A percentile compares a stretch with the other conserved stretches of the same genome.
These are phyloP conservation scores for Mycetomoellerius zeteki DNA, from an alignment of 1,140 invertebrate species.

Conservation along the genomic window DNA sequence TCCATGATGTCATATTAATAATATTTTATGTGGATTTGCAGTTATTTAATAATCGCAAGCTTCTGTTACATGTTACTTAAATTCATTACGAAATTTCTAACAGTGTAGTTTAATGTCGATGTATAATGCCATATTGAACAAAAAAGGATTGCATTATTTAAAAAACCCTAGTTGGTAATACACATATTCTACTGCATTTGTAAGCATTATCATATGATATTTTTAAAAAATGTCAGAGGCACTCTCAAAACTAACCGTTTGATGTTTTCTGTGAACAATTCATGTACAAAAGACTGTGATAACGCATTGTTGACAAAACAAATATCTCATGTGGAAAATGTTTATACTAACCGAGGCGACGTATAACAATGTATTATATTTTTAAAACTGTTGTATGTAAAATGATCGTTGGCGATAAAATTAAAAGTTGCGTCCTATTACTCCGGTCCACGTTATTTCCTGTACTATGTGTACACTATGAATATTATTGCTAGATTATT, in stretches of 20 bases:
- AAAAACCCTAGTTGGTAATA: not conserved
- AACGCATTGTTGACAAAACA: slow-evolving; percentile 49
- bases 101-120: slow-evolving; percentile 24
- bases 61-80: no score
- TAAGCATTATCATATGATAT: not conserved
- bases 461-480: slow-evolving; percentile 59
- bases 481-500: slow-evolving; percentile 59
- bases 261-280: slow-evolving; percentile 49
- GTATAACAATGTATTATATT: slow-evolving; percentile 59
- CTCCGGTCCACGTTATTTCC: slow-evolving; percentile 46
- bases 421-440: slow-evolving; percentile 56
- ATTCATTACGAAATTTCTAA: no score
- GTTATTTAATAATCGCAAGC: no score
- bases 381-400: slow-evolving; percentile 65
- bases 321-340: slow-evolving; percentile 61
- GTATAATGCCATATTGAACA: slow-evolving; percentile 43
- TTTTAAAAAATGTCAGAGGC: slow-evolving; percentile 14
- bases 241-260: slow-evolving; percentile 11
- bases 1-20: no score
- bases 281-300: slow-evolving; percentile 72
- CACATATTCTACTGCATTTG: slow-evolving; percentile 39
- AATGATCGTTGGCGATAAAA: slow-evolving; percentile 52
- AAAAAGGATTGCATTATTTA: not conserved
- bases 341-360: slow-evolving; percentile 34
- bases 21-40: no score